Evolutionary conservation across 1,140 invertebrate species (phyloP).

Genomic region (Drosophila ananassae): DNA sequence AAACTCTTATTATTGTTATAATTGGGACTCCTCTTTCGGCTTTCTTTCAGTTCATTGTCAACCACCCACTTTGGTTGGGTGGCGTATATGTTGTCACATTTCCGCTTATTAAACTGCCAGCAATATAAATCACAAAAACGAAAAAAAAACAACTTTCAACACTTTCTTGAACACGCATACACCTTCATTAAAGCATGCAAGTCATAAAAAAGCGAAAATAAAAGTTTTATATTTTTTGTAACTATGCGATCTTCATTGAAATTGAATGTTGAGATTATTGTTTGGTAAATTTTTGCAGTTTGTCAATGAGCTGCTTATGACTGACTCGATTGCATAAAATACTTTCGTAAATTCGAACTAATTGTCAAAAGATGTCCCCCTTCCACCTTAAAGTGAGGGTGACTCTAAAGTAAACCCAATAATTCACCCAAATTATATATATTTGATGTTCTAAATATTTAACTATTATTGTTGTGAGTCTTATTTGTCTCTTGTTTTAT

Average conservation of each 20-base stretch:
- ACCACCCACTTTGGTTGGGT: neutral
- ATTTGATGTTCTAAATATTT: conserved; percentile 63
- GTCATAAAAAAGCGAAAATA: conserved; percentile 5
- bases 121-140: neutral
- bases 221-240: neutral
- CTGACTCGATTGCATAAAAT: neutral
- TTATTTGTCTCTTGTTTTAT: conserved; percentile 39
- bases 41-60: conserved; percentile 4
- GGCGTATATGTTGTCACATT: conserved; percentile 3
- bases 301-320: neutral
- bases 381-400: too few species aligned
- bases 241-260: neutral
- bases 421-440: conserved; percentile 73
- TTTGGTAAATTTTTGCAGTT: neutral
- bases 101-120: conserved; percentile 3
- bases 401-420: neutral
- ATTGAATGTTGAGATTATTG: neutral
- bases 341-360: conserved; percentile 21
- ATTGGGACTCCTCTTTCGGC: neutral
- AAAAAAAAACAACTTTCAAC: neutral
- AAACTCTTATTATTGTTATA: neutral
- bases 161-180: conserved; percentile 3
- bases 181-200: neutral
- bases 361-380: conserved; percentile 8
- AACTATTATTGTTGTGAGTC: conserved; percentile 46